Evolutionary conservation across 2,113 vertebrate genomes (phyloP), one percentile per base, ranked within the genome.

Genomic region (Embiotoca jacksoni): DNA sequence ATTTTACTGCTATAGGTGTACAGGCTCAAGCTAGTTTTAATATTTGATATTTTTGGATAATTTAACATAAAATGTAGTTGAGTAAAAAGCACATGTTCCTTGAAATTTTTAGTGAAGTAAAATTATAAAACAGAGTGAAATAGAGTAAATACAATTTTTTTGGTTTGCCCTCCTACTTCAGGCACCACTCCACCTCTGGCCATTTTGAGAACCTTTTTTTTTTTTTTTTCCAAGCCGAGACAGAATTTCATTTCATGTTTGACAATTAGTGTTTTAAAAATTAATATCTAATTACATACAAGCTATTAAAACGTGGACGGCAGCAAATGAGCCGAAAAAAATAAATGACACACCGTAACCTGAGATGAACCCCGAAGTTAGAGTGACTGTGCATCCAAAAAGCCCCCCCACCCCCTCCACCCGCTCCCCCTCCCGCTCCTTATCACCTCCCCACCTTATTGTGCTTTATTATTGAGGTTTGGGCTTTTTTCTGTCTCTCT

Each of bases 181-280:
- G 31, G 16, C 7, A 1, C 37, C 7, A 8, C 35, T 11, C 6
- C 32, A 23, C 46, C 58, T 9, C 31, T 16, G 16, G 14, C 14
- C 46, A 32, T 41, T 60, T 39, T 31, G 50, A 2, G 10, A 11
- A 62, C 50, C 8, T 4, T 47, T 33, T 61, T 47, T 44, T 30
- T 32, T 31, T 47, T 33, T 61, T 47, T 44, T 30, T 32, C 23
- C 23, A n/a, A 44, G 41, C 41, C 41, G 3, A 9, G 2, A 3
- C 35, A 57, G 13, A 33, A 80, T 66, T 46, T 46, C 41, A 13
- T 44, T 11, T 44, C 41, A 44, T 44, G 7, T 65, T 72, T 65
- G 15, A 65, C 35, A 39, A 52, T 52, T 30, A 3, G 41, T 44
- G 41, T 44, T 44, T 44, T 44, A 63, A 37, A 49, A 32, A 54